Evolutionary conservation across 2,797 vertebrate genomes (phyloP).

Genomic region (Rousettus madagascariensis): DNA sequence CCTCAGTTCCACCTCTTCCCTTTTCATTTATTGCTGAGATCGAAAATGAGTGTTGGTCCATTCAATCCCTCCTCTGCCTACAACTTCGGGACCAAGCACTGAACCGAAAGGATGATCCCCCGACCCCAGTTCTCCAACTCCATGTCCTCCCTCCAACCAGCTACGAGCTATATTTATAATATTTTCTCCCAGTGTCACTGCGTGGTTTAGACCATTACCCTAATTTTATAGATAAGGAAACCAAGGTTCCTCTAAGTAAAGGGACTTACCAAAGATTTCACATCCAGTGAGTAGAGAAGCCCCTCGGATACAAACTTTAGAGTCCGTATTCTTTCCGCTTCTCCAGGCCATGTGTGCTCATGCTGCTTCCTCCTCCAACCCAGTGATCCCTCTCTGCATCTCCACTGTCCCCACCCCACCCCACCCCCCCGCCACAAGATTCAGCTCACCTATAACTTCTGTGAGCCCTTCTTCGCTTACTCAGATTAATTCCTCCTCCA

Average conservation of each 20-base stretch:
- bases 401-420: fast-evolving
- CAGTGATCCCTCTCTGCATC: background rate
- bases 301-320: background rate
- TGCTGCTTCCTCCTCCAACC: background rate
- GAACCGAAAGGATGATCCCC: background rate
- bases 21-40: background rate
- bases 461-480: background rate
- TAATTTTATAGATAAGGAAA: background rate
- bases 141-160: background rate
- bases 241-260: background rate
- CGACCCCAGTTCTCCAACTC: background rate
- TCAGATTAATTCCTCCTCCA: conserved; percentile 22
- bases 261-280: background rate
- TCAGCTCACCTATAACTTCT: background rate
- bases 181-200: background rate
- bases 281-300: background rate
- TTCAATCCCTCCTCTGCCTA: background rate
- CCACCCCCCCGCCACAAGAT: background rate
- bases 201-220: background rate
- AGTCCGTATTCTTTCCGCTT: background rate
- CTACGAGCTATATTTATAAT: background rate
- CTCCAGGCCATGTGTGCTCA: fast-evolving
- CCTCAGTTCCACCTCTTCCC: background rate
- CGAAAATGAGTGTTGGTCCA: background rate
- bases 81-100: background rate